Base-by-base conservation (phyloP, 37 sponge, comb jelly and placozoan genomes). In the Agelas oroides region DNA sequence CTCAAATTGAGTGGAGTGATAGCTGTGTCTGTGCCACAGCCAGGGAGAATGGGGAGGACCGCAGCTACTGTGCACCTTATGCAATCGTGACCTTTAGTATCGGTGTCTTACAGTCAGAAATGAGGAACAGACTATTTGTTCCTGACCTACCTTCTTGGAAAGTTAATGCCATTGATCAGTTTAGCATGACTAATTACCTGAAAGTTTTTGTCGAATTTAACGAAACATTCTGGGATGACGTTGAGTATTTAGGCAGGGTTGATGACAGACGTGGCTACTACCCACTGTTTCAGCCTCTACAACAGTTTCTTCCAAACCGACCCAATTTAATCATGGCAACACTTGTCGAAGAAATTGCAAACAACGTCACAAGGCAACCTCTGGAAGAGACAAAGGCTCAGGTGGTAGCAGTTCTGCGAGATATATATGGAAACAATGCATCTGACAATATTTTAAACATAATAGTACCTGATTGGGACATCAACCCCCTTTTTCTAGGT, bases 11-110 rank as follows among this genome's bases (percentile, higher is more conserved):
- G 23, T 84, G 81, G 81, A 79, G 68, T 32, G 78, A 88, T 27
- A 46, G 73, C 0, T 88, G 89, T 76, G 93, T 93, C n/a, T 92
- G 93, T 80, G 85, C 55, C 1, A 58, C 59, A 20, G 84, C 36
- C 1, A 34, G 40, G 19, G 59, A 75, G 53, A 58, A 55, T n/a
- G 73, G 71, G 2, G 37, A 14, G n/a, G 12, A 15, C 11, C 21
- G 18, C 2, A 8, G 20, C 11, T 87, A 87, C 84, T 86, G 89
- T 74, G 84, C 73, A 13, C 55, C 53, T 5, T 68, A 81, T 31
- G 67, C 74, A 37, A 79, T 92, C 3, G 8, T 65, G 33, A 92
- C 92, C 12, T 86, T 91, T 54, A 86, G 89, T 41, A 39, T 83
- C 2, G 89, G 92, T 39, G 88, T 86, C 2, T 83, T 91, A 1